A percentile compares a stretch with the other conserved stretches of the same genome.
These are phyloP conservation scores for Mesoclemmys tuberculata DNA, from an alignment of 2,113 vertebrate species.

Conservation along the genomic window DNA sequence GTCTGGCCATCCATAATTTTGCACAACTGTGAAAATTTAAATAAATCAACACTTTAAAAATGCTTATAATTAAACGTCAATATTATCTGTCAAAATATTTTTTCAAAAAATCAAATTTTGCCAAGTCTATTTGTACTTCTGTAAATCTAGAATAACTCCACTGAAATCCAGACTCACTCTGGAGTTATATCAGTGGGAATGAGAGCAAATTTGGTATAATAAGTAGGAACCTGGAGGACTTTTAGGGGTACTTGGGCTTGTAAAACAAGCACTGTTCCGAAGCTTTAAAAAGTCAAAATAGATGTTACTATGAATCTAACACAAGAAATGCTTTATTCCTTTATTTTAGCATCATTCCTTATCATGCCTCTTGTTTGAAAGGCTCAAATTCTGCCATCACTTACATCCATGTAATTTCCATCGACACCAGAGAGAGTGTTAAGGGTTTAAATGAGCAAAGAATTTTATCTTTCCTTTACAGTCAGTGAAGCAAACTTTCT, in stretches of 20 bases:
- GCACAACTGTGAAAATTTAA: not conserved
- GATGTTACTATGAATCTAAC: not conserved
- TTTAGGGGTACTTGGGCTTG: not conserved
- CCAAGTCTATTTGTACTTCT: not conserved
- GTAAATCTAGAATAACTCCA: not conserved
- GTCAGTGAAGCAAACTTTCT: not conserved
- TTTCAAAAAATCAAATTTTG: not conserved
- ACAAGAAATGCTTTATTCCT: conserved; percentile 19
- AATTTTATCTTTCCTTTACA: not conserved
- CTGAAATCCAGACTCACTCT: not conserved
- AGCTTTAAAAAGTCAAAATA: conserved; percentile 1
- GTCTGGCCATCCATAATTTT: not conserved
- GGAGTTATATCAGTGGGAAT: not conserved
- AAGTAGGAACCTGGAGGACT: not conserved
- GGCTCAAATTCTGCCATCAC: not conserved
- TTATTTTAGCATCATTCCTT: not conserved
- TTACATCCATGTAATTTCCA: not conserved
- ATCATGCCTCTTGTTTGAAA: conserved; percentile 5
- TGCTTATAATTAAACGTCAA: not conserved
- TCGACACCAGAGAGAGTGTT: conserved; percentile 2
- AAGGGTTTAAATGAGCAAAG: conserved; percentile 6
- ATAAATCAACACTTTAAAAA: not conserved
- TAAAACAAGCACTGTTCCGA: not conserved
- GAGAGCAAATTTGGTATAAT: not conserved
- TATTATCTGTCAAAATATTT: not conserved